phyloP scores from a whole-genome alignment of 23 tunicate species.

The Oikopleura albicans region DNA sequence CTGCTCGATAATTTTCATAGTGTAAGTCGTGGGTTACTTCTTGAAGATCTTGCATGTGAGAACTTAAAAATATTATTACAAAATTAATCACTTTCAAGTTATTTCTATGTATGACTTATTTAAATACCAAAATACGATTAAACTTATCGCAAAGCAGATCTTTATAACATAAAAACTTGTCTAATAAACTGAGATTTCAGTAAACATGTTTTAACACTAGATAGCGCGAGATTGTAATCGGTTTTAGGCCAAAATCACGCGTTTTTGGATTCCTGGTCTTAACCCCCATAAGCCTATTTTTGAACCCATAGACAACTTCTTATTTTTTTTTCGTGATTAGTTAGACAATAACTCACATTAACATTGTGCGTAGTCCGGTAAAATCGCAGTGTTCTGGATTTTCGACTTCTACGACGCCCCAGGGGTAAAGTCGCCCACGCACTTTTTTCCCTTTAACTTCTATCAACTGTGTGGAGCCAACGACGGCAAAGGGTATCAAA shows the following conservation, averaged over 20 bases:
- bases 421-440: not conserved
- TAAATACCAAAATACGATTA: not conserved
- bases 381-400: not conserved
- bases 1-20: conserved; percentile 20
- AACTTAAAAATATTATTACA: not conserved
- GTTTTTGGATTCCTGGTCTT: too few species aligned
- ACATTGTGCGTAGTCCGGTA: not conserved
- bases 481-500: not conserved
- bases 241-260: too few species aligned
- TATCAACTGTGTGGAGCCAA: not conserved
- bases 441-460: too few species aligned
- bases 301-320: too few species aligned
- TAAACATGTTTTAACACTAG: too few species aligned
- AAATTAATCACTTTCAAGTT: not conserved
- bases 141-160: too few species aligned
- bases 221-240: too few species aligned
- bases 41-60: conserved; percentile 20
- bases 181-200: too few species aligned
- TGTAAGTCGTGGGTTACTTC: conserved; percentile 20
- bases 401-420: not conserved
- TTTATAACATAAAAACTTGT: too few species aligned
- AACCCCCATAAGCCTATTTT: too few species aligned
- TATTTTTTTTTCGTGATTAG: not conserved
- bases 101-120: not conserved
- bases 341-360: not conserved